Evolutionary conservation across 2,113 vertebrate species (phyloP).

Genomic region (Anhinga anhinga): DNA sequence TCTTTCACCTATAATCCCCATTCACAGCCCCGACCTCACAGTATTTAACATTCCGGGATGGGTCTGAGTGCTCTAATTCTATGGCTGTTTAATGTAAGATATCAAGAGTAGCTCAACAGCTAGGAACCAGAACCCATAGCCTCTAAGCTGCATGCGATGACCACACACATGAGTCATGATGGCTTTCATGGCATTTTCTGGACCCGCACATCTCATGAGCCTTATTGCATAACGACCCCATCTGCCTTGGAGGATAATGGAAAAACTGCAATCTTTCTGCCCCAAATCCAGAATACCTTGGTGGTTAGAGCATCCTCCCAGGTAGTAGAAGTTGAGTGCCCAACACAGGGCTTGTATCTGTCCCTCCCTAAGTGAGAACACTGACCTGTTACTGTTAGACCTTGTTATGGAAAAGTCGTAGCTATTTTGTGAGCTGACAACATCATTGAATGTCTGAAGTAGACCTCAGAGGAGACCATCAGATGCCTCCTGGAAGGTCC

Average conservation of each 20-base stretch:
- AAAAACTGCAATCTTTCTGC: background rate
- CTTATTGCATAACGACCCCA: background rate
- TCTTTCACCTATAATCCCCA: background rate
- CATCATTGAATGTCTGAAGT: background rate
- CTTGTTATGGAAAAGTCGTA: accelerated
- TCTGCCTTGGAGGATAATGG: background rate
- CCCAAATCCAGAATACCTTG: background rate
- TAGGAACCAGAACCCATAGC: background rate
- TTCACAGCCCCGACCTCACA: background rate
- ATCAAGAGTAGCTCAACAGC: background rate
- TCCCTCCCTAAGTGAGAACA: background rate
- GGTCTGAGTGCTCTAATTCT: background rate
- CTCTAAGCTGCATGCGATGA: background rate
- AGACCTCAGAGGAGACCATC: background rate
- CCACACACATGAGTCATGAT: background rate
- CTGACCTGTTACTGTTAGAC: background rate
- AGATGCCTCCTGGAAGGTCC: background rate
- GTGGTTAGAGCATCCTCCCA: background rate
- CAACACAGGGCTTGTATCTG: background rate
- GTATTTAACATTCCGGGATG: background rate
- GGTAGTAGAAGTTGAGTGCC: background rate
- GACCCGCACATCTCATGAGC: background rate
- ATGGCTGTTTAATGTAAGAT: background rate
- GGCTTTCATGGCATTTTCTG: background rate
- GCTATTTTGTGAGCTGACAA: background rate